A percentile compares a stretch with the other conserved stretches of the same genome.
Evolutionary conservation across 1,140 invertebrate genomes (phyloP).

Genomic region (Diorhabda elongata): DNA sequence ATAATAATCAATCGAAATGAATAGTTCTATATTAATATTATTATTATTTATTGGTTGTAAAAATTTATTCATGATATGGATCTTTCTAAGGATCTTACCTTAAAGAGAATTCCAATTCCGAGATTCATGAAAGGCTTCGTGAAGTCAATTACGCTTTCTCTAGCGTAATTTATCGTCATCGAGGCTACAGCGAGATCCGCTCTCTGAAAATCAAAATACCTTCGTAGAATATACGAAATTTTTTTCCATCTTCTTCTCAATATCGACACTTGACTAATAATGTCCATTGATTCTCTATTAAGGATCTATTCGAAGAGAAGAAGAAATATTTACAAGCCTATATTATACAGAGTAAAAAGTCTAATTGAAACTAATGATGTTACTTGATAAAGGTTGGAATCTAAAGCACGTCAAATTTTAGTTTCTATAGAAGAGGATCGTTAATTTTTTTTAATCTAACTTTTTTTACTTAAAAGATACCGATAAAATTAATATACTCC

Average conservation of each 20-base stretch:
- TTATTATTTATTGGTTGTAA: not conserved
- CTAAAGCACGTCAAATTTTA: too few species aligned
- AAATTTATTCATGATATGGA: slow-evolving; percentile 1
- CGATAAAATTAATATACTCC: too few species aligned
- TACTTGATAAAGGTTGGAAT: too few species aligned
- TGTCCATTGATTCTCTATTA: slow-evolving; percentile 2
- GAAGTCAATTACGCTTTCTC: slow-evolving; percentile 93
- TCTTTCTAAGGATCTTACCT: slow-evolving; percentile 55
- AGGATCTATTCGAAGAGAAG: not conserved
- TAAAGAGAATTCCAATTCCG: slow-evolving; percentile 83
- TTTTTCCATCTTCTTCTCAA: not conserved
- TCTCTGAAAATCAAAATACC: slow-evolving; percentile 58
- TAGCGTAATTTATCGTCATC: slow-evolving; percentile 90
- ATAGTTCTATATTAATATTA: not conserved
- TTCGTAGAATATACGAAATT: not conserved
- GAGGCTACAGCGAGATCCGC: slow-evolving; percentile 88
- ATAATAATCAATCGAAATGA: too few species aligned
- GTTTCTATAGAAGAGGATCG: too few species aligned
- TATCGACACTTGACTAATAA: not conserved
- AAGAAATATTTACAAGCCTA: too few species aligned
- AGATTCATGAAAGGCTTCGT: slow-evolving; percentile 91
- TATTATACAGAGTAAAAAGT: too few species aligned
- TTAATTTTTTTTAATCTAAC: too few species aligned
- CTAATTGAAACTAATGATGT: too few species aligned
- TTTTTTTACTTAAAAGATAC: too few species aligned